These are phyloP conservation scores for Furnarius figulus DNA, from an alignment of 2,113 vertebrate genomes.

Conservation along the genomic window DNA sequence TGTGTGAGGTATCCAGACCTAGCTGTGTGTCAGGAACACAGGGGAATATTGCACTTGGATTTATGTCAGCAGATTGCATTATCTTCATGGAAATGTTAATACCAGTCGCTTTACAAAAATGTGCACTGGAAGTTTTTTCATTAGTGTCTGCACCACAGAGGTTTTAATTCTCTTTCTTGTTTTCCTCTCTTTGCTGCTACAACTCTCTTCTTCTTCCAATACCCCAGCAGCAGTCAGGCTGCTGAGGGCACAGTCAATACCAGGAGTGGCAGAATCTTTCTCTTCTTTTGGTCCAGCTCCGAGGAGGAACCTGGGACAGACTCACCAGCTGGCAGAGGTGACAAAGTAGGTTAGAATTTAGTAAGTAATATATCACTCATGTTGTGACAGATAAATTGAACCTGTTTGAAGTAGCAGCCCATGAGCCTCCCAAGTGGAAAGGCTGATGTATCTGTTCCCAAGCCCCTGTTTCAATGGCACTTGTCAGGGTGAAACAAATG, in stretches of 20 bases:
- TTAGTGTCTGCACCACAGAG: accelerated
- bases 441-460: background rate
- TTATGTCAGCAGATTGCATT: background rate
- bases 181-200: background rate
- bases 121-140: background rate
- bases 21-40: background rate
- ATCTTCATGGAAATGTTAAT: background rate
- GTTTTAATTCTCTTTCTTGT: background rate
- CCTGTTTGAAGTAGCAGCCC: background rate
- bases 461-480: constrained; percentile 6
- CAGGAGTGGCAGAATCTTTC: background rate
- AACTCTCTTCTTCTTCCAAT: background rate
- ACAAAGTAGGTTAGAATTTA: constrained; percentile 48
- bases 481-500: constrained; percentile 18
- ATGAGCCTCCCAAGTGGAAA: constrained; percentile 20
- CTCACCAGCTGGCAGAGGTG: background rate
- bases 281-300: background rate
- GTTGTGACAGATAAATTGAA: constrained; percentile 58
- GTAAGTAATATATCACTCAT: constrained; percentile 30
- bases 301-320: background rate
- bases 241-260: background rate
- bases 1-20: background rate
- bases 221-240: background rate
- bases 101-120: background rate
- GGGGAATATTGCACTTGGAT: background rate